phyloP scores from a whole-genome alignment of 1,140 invertebrate species.

The Bombyx mandarina region DNA sequence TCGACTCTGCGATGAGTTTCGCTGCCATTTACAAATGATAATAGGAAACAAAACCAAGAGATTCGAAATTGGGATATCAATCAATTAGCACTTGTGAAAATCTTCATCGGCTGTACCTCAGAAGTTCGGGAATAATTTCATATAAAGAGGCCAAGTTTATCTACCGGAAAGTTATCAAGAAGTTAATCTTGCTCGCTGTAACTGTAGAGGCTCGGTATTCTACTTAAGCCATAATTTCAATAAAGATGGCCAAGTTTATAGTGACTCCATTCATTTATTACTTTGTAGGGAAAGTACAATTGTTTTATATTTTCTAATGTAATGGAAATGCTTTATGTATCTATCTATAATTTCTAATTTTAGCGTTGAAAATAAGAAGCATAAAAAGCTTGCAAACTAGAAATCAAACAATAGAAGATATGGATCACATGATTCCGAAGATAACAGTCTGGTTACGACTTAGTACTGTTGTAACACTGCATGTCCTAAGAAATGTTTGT shows the following conservation, averaged over 20 bases:
- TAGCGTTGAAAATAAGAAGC: too few species aligned
- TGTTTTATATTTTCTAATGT: too few species aligned
- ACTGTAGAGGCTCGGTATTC: slow-evolving; percentile 18
- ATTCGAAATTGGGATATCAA: slow-evolving; percentile 26
- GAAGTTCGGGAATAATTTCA: slow-evolving; percentile 56
- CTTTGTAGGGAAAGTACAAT: too few species aligned
- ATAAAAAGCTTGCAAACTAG: too few species aligned
- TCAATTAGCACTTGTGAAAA: slow-evolving; percentile 42
- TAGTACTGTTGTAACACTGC: too few species aligned
- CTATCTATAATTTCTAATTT: too few species aligned
- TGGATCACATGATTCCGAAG: too few species aligned
- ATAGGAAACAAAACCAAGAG: slow-evolving; percentile 6
- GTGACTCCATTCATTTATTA: neutral
- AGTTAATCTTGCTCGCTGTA: slow-evolving; percentile 50
- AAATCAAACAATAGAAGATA: too few species aligned
- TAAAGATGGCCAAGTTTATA: slow-evolving; percentile 1
- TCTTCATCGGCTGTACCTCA: slow-evolving; percentile 22
- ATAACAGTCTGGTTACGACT: too few species aligned
- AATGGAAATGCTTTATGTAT: too few species aligned
- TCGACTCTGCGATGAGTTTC: too few species aligned
- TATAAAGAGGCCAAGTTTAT: slow-evolving; percentile 52
- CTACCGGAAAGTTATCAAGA: slow-evolving; percentile 34
- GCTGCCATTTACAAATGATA: neutral
- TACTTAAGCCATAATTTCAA: slow-evolving; percentile 7
- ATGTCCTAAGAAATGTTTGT: too few species aligned